Conservation (phyloP, 2,797 vertebrate genomes). For the Ataeniobius toweri region DNA sequence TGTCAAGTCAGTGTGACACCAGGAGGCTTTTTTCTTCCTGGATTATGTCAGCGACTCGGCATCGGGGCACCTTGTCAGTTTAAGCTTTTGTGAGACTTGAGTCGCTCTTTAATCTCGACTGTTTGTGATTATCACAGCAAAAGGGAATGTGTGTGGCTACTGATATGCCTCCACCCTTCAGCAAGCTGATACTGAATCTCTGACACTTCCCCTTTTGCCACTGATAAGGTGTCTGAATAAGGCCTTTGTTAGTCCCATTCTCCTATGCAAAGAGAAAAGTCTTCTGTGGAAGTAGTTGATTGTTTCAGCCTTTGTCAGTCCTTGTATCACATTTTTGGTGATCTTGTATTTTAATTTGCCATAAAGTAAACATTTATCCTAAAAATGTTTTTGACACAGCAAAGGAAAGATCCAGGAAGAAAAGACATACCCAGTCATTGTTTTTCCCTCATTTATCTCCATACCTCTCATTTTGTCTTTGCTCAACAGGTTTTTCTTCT, state of each 20-base stretch:
- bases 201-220: conserved; percentile 22
- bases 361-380: conserved; percentile 18
- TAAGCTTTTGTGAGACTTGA: conserved; percentile 27
- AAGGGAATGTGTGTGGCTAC: conserved; percentile 34
- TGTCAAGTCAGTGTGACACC: conserved; percentile 24
- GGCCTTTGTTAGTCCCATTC: background rate
- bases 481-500: conserved; percentile 45
- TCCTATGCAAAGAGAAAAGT: background rate
- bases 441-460: conserved; percentile 27
- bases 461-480: conserved; percentile 38
- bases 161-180: conserved; percentile 41
- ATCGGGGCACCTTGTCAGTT: conserved; percentile 33
- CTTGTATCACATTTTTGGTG: conserved; percentile 8
- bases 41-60: conserved; percentile 31
- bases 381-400: conserved; percentile 24
- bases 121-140: conserved; percentile 44
- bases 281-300: conserved; percentile 1
- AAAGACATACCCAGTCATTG: conserved; percentile 26
- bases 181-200: conserved; percentile 35
- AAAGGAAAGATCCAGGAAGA: background rate
- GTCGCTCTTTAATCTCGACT: conserved; percentile 49
- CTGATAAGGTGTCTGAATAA: conserved; percentile 28
- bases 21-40: conserved; percentile 9
- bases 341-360: conserved; percentile 19
- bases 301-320: conserved; percentile 23